Conservation (phyloP, 1,140 invertebrate genomes). For the Brachionus plicatilis region DNA sequence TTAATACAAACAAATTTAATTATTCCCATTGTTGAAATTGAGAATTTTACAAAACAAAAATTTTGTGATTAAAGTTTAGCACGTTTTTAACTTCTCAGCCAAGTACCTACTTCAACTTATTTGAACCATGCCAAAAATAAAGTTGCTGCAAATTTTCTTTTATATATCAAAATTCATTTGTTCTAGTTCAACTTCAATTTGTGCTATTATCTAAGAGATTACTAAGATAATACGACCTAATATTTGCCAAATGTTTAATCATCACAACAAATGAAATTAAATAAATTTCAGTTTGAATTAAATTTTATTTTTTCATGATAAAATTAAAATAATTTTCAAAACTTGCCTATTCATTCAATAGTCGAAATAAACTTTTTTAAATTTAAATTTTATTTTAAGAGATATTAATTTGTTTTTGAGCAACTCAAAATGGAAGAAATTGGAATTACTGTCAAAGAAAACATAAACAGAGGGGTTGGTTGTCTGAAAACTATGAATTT, state of each 20-base stretch:
- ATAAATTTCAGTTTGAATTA: background rate
- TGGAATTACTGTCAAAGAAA: conserved; percentile 23
- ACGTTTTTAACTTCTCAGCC: background rate
- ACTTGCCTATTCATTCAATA: background rate
- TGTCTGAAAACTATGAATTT: background rate
- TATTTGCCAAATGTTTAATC: background rate
- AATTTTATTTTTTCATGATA: background rate
- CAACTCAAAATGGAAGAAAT: conserved; percentile 38
- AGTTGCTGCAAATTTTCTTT: background rate
- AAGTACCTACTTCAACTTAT: background rate
- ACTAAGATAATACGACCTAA: background rate
- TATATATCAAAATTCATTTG: background rate
- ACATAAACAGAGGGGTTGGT: background rate
- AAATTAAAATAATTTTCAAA: background rate
- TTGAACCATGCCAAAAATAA: background rate
- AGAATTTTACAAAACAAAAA: background rate
- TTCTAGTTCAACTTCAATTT: background rate
- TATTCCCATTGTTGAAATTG: background rate
- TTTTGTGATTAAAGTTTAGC: conserved; percentile 18
- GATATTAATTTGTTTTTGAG: background rate
- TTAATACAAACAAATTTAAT: background rate
- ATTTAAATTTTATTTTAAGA: background rate
- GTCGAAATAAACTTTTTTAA: background rate
- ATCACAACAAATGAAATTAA: background rate
- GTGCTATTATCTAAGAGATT: background rate